phyloP scores from a whole-genome alignment of 2,888 invertebrate species.

The Acanthosepion esculentum region DNA sequence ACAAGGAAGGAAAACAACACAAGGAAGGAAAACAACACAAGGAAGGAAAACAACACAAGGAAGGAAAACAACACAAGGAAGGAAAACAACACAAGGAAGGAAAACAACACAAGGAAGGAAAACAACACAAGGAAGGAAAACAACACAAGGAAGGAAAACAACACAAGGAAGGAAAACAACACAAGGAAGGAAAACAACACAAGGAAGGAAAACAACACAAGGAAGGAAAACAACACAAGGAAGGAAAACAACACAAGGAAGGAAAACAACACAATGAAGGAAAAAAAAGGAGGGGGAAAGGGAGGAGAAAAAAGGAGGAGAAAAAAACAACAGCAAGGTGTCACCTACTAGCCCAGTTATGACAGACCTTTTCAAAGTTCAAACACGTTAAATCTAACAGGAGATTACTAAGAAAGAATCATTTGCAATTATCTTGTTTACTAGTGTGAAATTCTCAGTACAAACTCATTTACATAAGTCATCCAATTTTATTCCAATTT shows the following conservation, averaged over 20 bases:
- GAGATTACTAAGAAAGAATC: background rate
- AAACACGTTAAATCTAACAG: constrained; percentile 15
- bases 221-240: background rate
- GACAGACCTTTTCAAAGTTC: background rate
- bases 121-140: background rate
- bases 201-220: background rate
- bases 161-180: background rate
- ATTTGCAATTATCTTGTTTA: background rate
- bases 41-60: too few species aligned
- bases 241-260: too few species aligned
- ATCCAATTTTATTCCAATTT: too few species aligned
- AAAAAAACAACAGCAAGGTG: background rate
- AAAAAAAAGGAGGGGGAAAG: too few species aligned
- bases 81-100: too few species aligned
- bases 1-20: background rate
- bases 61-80: background rate
- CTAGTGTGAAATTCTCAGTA: background rate
- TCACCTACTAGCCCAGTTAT: background rate
- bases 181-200: background rate
- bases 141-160: background rate
- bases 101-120: too few species aligned
- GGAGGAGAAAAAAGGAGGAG: too few species aligned
- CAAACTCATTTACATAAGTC: background rate
- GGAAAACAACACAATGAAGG: too few species aligned
- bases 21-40: background rate